phyloP scores from a whole-genome alignment of 2,113 vertebrate species.

The Podarcis cretensis region DNA sequence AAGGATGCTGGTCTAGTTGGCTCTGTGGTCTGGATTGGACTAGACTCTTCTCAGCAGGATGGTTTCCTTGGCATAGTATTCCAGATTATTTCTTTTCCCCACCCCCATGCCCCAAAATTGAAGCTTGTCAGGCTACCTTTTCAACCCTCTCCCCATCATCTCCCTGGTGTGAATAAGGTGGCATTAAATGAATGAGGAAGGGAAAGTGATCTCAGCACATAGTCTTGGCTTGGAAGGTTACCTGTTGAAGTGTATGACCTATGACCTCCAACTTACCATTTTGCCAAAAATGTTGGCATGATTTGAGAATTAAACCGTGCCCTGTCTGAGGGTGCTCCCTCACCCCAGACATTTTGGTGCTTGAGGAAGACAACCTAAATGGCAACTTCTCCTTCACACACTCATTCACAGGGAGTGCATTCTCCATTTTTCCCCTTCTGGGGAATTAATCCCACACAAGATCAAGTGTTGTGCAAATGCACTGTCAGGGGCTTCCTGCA shows the following conservation, averaged over 20 bases:
- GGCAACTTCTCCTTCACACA: not conserved
- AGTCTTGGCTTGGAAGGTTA: not conserved
- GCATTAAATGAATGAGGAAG: not conserved
- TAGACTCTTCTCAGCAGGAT: not conserved
- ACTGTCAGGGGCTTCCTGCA: not conserved
- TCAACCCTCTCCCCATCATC: not conserved
- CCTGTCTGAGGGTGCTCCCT: not conserved
- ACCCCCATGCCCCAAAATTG: too few species aligned
- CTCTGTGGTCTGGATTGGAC: not conserved
- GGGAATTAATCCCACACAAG: not conserved
- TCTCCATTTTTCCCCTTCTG: not conserved
- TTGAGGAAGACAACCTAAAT: not conserved
- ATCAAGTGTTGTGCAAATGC: not conserved
- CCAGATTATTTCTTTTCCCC: not conserved
- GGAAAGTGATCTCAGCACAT: not conserved
- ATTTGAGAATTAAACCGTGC: not conserved
- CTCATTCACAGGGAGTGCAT: not conserved
- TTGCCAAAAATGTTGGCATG: not conserved
- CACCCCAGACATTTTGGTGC: not conserved
- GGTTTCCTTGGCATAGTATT: not conserved
- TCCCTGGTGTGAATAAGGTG: not conserved
- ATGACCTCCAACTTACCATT: not conserved
- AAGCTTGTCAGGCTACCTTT: not conserved
- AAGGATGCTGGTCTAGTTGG: not conserved
- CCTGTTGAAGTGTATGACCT: not conserved